phyloP scores from a whole-genome alignment of 1,140 invertebrate genomes.

The Papilio xuthus region DNA sequence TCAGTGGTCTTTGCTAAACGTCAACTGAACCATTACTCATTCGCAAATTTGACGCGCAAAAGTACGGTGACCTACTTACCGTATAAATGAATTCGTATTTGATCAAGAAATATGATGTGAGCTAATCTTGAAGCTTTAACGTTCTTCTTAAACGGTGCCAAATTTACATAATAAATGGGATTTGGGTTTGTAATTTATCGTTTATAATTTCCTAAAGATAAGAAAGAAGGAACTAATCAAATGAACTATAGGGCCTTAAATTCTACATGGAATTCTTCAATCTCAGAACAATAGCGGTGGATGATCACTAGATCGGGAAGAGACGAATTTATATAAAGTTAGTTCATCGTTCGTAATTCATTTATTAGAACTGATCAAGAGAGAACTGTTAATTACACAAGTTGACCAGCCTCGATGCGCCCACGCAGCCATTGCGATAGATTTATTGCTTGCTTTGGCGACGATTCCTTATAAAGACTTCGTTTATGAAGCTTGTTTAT shows the following conservation, averaged over 20 bases:
- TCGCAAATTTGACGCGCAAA: slow-evolving; percentile 34
- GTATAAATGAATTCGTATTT: slow-evolving; percentile 35
- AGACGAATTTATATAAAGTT: slow-evolving; percentile 25
- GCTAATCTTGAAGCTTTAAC: slow-evolving; percentile 34
- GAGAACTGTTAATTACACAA: slow-evolving; percentile 4
- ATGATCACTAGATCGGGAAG: slow-evolving; percentile 18
- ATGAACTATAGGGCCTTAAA: background rate
- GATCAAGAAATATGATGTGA: slow-evolving; percentile 36
- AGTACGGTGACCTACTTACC: slow-evolving; percentile 35
- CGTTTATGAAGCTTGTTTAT: slow-evolving; percentile 21
- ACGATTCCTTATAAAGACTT: slow-evolving; percentile 16
- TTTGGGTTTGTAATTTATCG: slow-evolving; percentile 20
- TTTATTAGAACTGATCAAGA: slow-evolving; percentile 24
- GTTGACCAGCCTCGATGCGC: background rate
- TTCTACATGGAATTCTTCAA: background rate
- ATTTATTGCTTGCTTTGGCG: slow-evolving; percentile 27
- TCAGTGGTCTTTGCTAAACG: slow-evolving; percentile 28
- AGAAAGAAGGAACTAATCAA: background rate
- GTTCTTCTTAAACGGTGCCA: slow-evolving; percentile 6
- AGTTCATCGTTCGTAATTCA: background rate
- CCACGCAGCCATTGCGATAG: slow-evolving; percentile 6
- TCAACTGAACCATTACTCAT: slow-evolving; percentile 32
- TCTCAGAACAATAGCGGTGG: background rate
- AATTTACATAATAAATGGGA: slow-evolving; percentile 29
- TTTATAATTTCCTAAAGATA: background rate